phyloP scores from a whole-genome alignment of 2,888 invertebrate genomes.

The Lasius fuliginosus region DNA sequence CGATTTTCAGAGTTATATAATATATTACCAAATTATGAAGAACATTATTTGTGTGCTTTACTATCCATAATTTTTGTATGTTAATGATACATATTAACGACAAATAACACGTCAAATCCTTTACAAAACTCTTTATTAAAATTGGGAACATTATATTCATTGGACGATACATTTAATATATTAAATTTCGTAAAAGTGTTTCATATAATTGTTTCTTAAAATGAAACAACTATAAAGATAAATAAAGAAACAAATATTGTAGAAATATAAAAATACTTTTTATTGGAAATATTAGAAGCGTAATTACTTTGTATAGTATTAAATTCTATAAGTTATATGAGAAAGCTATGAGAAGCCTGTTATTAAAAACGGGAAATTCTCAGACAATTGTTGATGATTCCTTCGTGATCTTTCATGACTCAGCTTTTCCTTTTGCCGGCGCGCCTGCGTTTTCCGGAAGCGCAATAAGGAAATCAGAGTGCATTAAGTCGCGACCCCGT shows the following conservation, averaged over 20 bases:
- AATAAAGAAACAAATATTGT: background rate
- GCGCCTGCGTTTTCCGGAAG: constrained; percentile 20
- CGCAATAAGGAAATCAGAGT: constrained; percentile 39
- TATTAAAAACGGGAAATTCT: background rate
- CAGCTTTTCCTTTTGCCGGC: constrained; percentile 38
- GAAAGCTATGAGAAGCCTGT: too few relatives aligned
- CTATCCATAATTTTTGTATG: background rate
- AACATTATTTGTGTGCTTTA: background rate
- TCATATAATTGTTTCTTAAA: background rate
- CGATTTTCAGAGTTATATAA: background rate
- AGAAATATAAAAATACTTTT: background rate
- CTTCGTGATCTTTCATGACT: constrained; percentile 24
- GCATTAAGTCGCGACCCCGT: constrained; percentile 38
- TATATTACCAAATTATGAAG: background rate
- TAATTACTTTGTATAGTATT: background rate
- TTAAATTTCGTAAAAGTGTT: background rate
- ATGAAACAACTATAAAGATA: background rate
- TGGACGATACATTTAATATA: background rate
- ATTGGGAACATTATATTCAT: background rate
- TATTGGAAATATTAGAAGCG: background rate
- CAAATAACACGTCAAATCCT: background rate
- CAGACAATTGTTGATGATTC: background rate
- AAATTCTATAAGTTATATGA: background rate
- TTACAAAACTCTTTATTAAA: background rate
- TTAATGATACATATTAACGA: background rate